A percentile compares a stretch with the other conserved stretches of the same genome.
Conservation (phyloP, 2,888 invertebrate species). For the Campoplex capitator region DNA sequence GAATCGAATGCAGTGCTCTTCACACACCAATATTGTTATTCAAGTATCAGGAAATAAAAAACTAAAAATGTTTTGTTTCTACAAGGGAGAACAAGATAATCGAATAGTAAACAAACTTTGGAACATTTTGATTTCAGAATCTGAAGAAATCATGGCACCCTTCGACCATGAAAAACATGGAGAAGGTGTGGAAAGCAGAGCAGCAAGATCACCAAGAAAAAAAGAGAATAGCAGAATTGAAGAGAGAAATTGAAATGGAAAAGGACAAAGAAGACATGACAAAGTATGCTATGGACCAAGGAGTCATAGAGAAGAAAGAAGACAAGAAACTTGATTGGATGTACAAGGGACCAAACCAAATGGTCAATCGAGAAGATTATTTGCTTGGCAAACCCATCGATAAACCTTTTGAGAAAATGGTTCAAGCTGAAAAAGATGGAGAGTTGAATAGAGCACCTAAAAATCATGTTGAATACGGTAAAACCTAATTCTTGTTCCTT, state of each 20-base stretch:
- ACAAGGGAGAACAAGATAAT: background rate
- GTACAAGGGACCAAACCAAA: constrained; percentile 89
- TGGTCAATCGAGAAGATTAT: constrained; percentile 94
- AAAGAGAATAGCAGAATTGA: constrained; percentile 88
- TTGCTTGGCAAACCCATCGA: constrained; percentile 93
- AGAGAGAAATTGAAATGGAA: constrained; percentile 89
- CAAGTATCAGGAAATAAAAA: background rate
- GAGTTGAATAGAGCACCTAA: constrained; percentile 85
- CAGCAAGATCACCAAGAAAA: constrained; percentile 90
- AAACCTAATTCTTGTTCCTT: background rate
- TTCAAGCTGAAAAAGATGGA: constrained; percentile 86
- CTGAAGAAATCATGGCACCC: constrained; percentile 93
- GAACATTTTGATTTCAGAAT: constrained; percentile 85
- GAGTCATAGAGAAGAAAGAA: constrained; percentile 84
- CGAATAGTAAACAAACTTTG: background rate
- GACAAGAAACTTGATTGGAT: constrained; percentile 93
- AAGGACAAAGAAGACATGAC: constrained; percentile 89
- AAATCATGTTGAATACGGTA: constrained; percentile 89
- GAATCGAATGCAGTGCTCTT: background rate
- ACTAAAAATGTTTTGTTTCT: no score
- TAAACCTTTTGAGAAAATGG: constrained; percentile 90
- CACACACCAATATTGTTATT: background rate
- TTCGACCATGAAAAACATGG: constrained; percentile 91
- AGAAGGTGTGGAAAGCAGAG: constrained; percentile 92
- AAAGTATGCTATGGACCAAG: constrained; percentile 86